Evolutionary conservation across 2,888 invertebrate species (phyloP).

Genomic region (Escarpia spicata): DNA sequence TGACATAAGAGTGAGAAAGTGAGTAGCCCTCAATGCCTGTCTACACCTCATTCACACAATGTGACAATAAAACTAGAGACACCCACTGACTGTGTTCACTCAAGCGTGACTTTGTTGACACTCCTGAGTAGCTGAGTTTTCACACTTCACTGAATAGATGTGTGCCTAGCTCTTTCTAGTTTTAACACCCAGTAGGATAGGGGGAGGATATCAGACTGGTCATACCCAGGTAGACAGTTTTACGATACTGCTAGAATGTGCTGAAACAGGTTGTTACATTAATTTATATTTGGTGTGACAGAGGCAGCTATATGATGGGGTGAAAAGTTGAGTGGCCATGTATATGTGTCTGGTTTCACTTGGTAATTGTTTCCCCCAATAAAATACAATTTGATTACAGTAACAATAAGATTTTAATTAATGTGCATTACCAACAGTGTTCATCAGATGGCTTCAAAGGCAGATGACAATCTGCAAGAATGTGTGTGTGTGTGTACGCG

Average conservation of each 20-base stretch:
- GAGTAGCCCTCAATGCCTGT: not conserved
- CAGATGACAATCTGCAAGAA: not conserved
- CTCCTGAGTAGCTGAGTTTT: not conserved
- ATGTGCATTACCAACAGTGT: not conserved
- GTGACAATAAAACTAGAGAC: not conserved
- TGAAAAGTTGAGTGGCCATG: not conserved
- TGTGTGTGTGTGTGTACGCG: not conserved
- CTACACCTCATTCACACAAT: not conserved
- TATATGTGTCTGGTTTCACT: not conserved
- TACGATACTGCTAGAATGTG: not conserved
- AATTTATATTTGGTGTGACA: not conserved
- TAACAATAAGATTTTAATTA: not conserved
- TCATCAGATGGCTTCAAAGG: not conserved
- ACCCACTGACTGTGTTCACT: not conserved
- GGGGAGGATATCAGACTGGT: not conserved
- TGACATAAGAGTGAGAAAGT: not conserved
- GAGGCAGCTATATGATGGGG: no score
- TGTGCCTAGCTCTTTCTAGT: not conserved
- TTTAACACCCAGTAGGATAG: not conserved
- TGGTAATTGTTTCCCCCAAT: not conserved
- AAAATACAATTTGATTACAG: not conserved
- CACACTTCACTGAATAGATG: not conserved
- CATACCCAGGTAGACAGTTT: not conserved
- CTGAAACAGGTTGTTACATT: not conserved
- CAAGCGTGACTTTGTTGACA: not conserved